Conservation (phyloP, 2,113 vertebrate species). For the Gallinago jamesoni region DNA sequence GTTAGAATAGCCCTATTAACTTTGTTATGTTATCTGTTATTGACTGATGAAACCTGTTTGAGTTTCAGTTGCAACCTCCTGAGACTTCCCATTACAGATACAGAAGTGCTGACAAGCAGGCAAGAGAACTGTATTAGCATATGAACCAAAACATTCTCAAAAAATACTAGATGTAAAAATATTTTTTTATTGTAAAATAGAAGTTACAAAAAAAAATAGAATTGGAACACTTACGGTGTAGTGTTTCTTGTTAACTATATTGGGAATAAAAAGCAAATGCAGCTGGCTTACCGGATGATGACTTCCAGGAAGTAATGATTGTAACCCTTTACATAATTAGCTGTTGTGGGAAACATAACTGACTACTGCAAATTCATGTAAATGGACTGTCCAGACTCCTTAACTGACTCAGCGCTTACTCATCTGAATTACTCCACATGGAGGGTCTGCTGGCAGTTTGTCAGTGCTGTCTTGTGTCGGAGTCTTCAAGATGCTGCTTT, state of each 20-base stretch:
- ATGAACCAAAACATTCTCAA: background rate
- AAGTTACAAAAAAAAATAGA: background rate
- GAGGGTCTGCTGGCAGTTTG: background rate
- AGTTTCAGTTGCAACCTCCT: background rate
- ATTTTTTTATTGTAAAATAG: background rate
- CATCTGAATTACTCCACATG: background rate
- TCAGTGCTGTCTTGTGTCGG: background rate
- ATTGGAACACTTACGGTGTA: background rate
- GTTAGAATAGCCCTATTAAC: background rate
- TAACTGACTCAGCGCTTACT: constrained; percentile 37
- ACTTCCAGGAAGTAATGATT: constrained; percentile 58
- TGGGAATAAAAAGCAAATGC: constrained; percentile 5
- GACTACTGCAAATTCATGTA: constrained; percentile 1
- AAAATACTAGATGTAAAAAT: background rate
- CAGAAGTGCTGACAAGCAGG: background rate
- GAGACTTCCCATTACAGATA: background rate
- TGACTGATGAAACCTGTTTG: background rate
- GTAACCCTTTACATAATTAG: constrained; percentile 46
- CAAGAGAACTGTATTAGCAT: background rate
- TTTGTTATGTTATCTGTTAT: background rate
- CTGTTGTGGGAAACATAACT: constrained; percentile 17
- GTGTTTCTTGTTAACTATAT: constrained; percentile 33
- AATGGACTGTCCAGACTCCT: constrained; percentile 5
- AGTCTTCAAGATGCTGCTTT: background rate
- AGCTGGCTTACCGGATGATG: constrained; percentile 17